Evolutionary conservation across 2,113 vertebrate species (phyloP).

Genomic region (Clarias magur): DNA sequence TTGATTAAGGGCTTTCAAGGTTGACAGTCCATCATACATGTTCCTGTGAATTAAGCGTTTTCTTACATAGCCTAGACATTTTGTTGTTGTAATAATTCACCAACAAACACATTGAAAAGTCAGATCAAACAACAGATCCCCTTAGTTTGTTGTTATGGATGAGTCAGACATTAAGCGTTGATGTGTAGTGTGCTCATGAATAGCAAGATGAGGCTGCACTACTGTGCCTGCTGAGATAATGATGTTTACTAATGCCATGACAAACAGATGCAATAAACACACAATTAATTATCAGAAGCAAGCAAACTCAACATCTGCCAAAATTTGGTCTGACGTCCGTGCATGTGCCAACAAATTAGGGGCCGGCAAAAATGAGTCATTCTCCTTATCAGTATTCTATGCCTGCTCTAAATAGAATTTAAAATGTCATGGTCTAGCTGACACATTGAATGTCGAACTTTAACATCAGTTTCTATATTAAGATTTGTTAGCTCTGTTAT

Average conservation of each 20-base stretch:
- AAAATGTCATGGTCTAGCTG: background rate
- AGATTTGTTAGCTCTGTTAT: background rate
- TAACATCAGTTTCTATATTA: background rate
- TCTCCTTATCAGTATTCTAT: slow-evolving; percentile 3
- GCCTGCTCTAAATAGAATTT: background rate
- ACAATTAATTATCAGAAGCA: slow-evolving; percentile 50
- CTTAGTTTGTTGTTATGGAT: slow-evolving; percentile 19
- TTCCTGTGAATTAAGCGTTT: background rate
- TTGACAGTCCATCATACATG: background rate
- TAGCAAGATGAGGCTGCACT: slow-evolving; percentile 47
- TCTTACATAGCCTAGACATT: background rate
- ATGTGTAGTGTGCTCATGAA: slow-evolving; percentile 46
- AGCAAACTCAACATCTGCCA: slow-evolving; percentile 40
- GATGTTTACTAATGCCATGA: slow-evolving; percentile 53
- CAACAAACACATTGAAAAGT: background rate
- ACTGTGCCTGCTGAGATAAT: slow-evolving; percentile 52
- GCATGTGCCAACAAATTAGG: slow-evolving; percentile 6
- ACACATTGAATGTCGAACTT: background rate
- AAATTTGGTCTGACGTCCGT: slow-evolving; percentile 24
- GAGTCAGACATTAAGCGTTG: slow-evolving; percentile 45
- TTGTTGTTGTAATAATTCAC: background rate
- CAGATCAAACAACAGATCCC: slow-evolving; percentile 19
- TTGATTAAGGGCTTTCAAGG: background rate
- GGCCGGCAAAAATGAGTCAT: background rate
- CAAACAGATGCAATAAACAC: slow-evolving; percentile 50